phyloP scores from a whole-genome alignment of 1,140 invertebrate species.

The Maniola jurtina region DNA sequence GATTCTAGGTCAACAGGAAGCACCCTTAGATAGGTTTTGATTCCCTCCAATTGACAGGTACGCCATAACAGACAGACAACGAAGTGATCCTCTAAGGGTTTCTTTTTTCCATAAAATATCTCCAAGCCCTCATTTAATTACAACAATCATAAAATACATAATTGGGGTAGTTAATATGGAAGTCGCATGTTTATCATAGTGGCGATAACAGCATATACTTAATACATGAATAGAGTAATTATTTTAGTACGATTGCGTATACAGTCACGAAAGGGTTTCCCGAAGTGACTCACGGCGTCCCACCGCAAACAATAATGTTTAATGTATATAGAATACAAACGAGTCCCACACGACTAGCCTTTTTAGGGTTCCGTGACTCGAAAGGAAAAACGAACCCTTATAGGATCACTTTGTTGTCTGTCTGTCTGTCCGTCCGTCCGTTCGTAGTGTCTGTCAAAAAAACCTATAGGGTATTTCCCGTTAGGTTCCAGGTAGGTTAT shows the following conservation, averaged over 20 bases:
- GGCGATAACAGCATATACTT: slow-evolving; percentile 29
- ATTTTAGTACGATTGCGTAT: slow-evolving; percentile 51
- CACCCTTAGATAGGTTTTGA: no score
- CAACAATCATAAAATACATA: slow-evolving; percentile 9
- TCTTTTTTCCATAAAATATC: no score
- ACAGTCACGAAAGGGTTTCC: slow-evolving; percentile 66
- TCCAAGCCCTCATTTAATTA: background rate
- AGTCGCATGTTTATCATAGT: slow-evolving; percentile 25
- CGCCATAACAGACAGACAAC: no score
- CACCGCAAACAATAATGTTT: slow-evolving; percentile 34
- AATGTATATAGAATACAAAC: slow-evolving; percentile 36
- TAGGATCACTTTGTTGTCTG: no score
- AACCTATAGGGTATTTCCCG: no score
- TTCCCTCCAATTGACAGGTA: no score
- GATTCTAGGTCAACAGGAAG: no score
- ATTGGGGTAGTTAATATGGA: slow-evolving; percentile 25
- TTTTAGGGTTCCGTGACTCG: background rate
- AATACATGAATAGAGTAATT: slow-evolving; percentile 38
- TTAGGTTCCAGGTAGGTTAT: no score
- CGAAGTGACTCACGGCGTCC: slow-evolving; percentile 49
- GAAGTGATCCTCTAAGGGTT: no score
- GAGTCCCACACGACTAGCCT: slow-evolving; percentile 26
- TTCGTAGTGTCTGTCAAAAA: no score
- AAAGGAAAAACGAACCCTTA: no score
- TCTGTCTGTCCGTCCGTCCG: no score